phyloP scores from a whole-genome alignment of 2,113 vertebrate genomes.

The Dissostichus mawsoni region DNA sequence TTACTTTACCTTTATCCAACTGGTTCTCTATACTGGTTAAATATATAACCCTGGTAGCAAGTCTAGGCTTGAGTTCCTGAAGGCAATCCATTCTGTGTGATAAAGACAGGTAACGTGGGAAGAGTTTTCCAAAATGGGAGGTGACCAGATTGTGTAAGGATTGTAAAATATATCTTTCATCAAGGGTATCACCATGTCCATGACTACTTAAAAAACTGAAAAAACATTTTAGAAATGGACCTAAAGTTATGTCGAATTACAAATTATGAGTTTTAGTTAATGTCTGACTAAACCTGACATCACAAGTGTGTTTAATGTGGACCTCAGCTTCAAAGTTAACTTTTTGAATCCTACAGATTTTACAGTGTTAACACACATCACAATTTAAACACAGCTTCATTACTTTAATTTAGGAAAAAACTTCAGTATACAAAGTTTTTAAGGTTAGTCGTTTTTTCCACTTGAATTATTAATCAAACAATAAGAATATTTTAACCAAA shows the following conservation, averaged over 20 bases:
- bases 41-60: background rate
- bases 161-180: background rate
- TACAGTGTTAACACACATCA: background rate
- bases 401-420: no score
- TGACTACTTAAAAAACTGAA: constrained; percentile 23
- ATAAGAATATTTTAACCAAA: background rate
- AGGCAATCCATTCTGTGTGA: constrained; percentile 3
- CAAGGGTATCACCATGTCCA: constrained; percentile 3
- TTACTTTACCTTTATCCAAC: background rate
- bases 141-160: constrained; percentile 13
- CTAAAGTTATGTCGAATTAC: background rate
- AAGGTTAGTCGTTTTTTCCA: no score
- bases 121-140: constrained; percentile 10
- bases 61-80: constrained; percentile 2
- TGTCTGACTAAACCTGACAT: background rate
- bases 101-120: background rate
- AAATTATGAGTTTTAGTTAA: background rate
- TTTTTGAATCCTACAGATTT: no score
- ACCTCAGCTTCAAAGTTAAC: background rate
- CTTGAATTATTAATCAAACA: background rate
- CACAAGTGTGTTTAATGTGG: background rate
- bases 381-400: no score
- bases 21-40: background rate
- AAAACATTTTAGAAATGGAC: background rate
- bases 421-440: no score